Evolutionary conservation across 2,797 vertebrate species (phyloP).

Genomic region (Halcyon badia): DNA sequence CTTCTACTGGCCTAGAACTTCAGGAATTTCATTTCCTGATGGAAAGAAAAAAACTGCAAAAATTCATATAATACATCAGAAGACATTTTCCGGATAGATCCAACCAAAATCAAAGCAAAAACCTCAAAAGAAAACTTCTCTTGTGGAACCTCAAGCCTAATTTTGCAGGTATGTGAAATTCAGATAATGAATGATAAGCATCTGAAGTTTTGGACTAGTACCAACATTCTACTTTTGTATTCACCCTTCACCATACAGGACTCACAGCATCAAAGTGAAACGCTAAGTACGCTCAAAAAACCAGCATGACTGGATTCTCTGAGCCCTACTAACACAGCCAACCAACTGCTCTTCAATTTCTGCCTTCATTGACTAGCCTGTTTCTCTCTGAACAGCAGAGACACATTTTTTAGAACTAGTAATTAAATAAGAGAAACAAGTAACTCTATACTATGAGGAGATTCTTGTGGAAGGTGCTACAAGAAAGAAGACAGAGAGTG

Average conservation of each 20-base stretch:
- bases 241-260: background rate
- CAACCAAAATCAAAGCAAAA: conserved; percentile 25
- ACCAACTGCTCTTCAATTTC: background rate
- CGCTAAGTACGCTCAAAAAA: conserved; percentile 12
- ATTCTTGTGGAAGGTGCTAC: background rate
- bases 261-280: background rate
- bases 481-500: background rate
- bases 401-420: background rate
- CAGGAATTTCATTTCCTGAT: background rate
- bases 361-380: background rate
- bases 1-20: background rate
- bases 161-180: conserved; percentile 13
- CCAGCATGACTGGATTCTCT: conserved; percentile 6
- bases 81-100: background rate
- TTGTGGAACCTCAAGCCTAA: background rate
- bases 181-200: background rate
- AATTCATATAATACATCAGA: background rate
- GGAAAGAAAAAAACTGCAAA: background rate
- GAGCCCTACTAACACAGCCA: background rate
- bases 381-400: background rate
- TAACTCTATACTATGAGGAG: background rate
- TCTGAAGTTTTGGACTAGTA: conserved; percentile 10
- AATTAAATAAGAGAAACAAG: conserved; percentile 9
- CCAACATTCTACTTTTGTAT: background rate
- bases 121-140: conserved; percentile 1